Evolutionary conservation across 2,113 vertebrate genomes (phyloP).

Genomic region (Toxotes chatareus): DNA sequence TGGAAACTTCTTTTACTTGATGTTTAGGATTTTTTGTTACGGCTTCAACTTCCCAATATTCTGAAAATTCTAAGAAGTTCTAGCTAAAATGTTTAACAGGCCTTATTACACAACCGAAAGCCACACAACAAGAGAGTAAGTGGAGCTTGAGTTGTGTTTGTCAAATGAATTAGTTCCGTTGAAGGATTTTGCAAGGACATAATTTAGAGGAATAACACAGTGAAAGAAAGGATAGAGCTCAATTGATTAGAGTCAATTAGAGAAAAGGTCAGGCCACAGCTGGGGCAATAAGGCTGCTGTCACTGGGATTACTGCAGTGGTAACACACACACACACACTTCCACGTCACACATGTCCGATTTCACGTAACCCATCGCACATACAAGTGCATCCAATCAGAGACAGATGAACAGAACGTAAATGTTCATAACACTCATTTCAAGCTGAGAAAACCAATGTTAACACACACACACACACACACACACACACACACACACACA

Average conservation of each 20-base stretch:
- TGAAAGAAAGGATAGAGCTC: constrained; percentile 36
- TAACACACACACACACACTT: background rate
- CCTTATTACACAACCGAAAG: background rate
- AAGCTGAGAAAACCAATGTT: constrained; percentile 19
- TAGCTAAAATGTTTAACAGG: background rate
- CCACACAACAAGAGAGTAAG: too few species aligned
- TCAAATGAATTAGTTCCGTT: background rate
- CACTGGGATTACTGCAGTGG: constrained; percentile 35
- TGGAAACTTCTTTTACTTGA: too few species aligned
- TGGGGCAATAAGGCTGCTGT: constrained; percentile 51
- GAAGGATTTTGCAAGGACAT: background rate
- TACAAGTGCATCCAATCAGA: background rate
- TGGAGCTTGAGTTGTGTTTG: background rate
- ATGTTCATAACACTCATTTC: background rate
- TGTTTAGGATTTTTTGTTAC: too few species aligned
- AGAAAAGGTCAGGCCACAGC: constrained; percentile 75
- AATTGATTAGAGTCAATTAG: constrained; percentile 80
- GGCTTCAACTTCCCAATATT: too few species aligned
- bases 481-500: constrained; percentile 5
- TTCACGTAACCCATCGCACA: background rate
- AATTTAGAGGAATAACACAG: constrained; percentile 3
- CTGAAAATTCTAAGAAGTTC: too few species aligned
- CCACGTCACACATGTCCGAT: background rate
- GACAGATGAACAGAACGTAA: background rate
- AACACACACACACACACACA: constrained; percentile 26